phyloP scores from a whole-genome alignment of 2,797 vertebrate genomes.

The Microchirus variegatus region DNA sequence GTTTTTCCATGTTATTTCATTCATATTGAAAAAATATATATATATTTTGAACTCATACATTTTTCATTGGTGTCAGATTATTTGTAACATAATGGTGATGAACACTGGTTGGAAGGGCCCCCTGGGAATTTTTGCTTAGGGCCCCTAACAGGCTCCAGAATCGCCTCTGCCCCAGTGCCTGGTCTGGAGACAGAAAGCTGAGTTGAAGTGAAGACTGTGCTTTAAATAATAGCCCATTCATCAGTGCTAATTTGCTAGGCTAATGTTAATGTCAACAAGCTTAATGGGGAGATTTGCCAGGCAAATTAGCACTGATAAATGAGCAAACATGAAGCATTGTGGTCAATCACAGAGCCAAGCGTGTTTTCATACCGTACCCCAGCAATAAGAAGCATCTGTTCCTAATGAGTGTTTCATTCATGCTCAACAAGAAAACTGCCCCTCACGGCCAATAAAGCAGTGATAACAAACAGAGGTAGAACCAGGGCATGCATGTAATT shows the following conservation, averaged over 20 bases:
- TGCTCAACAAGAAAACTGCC: conserved; percentile 42
- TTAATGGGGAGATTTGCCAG: conserved; percentile 73
- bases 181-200: no score
- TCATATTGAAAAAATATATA: no score
- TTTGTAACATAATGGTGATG: no score
- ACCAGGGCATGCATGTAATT: background rate
- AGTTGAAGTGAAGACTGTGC: background rate
- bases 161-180: no score
- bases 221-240: conserved; percentile 74
- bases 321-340: conserved; percentile 63
- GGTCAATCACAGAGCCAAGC: conserved; percentile 66
- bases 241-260: conserved; percentile 74
- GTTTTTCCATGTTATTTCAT: no score
- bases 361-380: conserved; percentile 46
- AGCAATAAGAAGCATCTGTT: conserved; percentile 60
- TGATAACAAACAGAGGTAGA: background rate
- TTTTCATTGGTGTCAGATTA: no score
- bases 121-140: no score
- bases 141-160: no score
- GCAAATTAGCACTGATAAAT: conserved; percentile 76
- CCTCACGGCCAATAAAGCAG: conserved; percentile 5
- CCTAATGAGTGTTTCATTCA: conserved; percentile 45
- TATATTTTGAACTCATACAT: no score
- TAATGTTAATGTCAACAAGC: conserved; percentile 68
- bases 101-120: no score